Percentiles rank a stretch among this genome's conserved stretches.
phyloP scores from a whole-genome alignment of 1,140 invertebrate genomes.

The Mamestra configurata region DNA sequence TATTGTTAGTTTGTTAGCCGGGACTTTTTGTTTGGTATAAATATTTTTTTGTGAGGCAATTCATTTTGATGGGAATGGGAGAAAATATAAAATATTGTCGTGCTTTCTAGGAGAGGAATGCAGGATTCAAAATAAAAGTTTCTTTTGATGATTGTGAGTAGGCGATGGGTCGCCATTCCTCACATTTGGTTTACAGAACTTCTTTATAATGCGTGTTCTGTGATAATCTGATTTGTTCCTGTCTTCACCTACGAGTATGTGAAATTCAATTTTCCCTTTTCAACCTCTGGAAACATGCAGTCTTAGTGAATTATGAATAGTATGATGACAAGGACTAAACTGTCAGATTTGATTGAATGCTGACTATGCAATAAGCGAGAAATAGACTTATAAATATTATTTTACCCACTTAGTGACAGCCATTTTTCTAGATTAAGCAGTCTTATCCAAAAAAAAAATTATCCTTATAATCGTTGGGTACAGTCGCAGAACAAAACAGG shows the following conservation, averaged over 20 bases:
- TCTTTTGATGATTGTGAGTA: not conserved
- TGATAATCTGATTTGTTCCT: too few species aligned
- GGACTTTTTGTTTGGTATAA: slow-evolving; percentile 42
- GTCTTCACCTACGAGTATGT: too few species aligned
- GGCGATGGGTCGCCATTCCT: not conserved
- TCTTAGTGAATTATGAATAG: too few species aligned
- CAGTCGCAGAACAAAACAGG: slow-evolving; percentile 27
- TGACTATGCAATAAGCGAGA: too few species aligned
- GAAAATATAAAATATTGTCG: slow-evolving; percentile 42
- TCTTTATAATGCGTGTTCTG: too few species aligned
- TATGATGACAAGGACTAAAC: too few species aligned
- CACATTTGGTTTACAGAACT: too few species aligned
- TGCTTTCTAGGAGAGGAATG: slow-evolving; percentile 34
- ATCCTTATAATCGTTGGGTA: slow-evolving; percentile 27
- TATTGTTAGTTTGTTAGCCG: slow-evolving; percentile 40
- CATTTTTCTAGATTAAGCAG: slow-evolving; percentile 4
- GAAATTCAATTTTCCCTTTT: too few species aligned
- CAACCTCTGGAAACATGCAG: too few species aligned
- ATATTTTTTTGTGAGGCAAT: slow-evolving; percentile 37
- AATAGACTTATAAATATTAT: too few species aligned
- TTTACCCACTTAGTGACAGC: too few species aligned
- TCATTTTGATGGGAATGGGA: slow-evolving; percentile 27
- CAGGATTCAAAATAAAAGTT: slow-evolving; percentile 2
- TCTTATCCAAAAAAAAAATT: slow-evolving; percentile 15
- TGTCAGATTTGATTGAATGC: too few species aligned